These are phyloP conservation scores for Nothobranchius furzeri DNA, from an alignment of 2,113 vertebrate genomes.

Conservation along the genomic window DNA sequence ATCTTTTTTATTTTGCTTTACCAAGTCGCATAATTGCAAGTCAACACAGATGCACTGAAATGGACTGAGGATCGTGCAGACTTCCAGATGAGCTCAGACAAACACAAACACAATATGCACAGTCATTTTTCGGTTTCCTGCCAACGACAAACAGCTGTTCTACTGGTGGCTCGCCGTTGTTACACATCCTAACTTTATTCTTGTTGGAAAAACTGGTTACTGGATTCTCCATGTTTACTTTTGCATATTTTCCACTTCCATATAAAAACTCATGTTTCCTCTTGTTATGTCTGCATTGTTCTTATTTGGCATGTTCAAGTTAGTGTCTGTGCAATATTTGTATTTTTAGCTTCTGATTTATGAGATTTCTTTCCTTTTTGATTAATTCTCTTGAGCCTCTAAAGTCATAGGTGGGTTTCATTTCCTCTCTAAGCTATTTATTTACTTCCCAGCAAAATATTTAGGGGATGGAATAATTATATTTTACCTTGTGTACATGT, in stretches of 20 bases:
- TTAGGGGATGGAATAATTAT: constrained; percentile 75
- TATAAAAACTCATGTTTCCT: constrained; percentile 16
- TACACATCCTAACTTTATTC: constrained; percentile 43
- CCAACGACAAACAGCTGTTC: constrained; percentile 61
- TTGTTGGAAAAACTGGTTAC: constrained; percentile 42
- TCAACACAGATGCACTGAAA: constrained; percentile 49
- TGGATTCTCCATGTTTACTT: constrained; percentile 39
- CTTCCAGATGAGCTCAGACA: constrained; percentile 37
- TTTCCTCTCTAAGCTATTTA: constrained; percentile 72
- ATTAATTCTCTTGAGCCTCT: constrained; percentile 47
- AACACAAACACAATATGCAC: constrained; percentile 32
- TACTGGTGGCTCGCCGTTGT: constrained; percentile 16
- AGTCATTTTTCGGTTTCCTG: constrained; percentile 41
- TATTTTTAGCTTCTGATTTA: constrained; percentile 53
- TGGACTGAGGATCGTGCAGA: constrained; percentile 20
- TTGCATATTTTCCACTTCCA: constrained; percentile 14
- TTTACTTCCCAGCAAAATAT: constrained; percentile 76
- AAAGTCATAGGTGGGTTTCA: constrained; percentile 58
- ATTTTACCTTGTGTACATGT: constrained; percentile 76
- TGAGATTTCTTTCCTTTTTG: constrained; percentile 22
- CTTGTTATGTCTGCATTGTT: constrained; percentile 11
- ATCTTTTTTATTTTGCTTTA: constrained; percentile 65
- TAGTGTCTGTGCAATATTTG: constrained; percentile 37
- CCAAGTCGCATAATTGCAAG: constrained; percentile 48
- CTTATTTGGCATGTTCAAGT: constrained; percentile 11